Evolutionary conservation across 2,113 vertebrate species (phyloP), one percentile per base, ranked within the genome.

Genomic region (Tetrax tetrax): DNA sequence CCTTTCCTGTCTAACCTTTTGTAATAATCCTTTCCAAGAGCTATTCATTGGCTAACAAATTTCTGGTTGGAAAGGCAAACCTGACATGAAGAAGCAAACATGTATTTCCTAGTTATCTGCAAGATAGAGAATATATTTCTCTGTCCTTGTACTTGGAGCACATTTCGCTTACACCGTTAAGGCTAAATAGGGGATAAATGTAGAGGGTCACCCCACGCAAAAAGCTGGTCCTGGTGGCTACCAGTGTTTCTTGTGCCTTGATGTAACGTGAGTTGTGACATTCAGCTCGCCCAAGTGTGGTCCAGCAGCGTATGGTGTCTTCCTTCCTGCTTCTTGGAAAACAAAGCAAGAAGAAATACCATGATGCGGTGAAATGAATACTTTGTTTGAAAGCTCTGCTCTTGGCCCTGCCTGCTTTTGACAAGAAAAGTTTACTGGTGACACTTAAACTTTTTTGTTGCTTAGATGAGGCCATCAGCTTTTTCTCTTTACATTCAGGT

Each of bases 231-330:
- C 53, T 37, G 60, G 43, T 61, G 50, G 6, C 50, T 7, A 5
- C 45, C 27, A 2, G 19, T 65, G 68, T 60, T 7, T 50, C 53
- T 31, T 28, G 20, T 60, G 51, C 53, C 22, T 53, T 61, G 25
- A 6, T 74, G n/a, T 64, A 14, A 18, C 4, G 0, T 6, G 12
- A 43, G 5, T 21, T 64, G 56, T 19, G 72, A 10, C 2, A 2
- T 31, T 45, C 29, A 22, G 38, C 79, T 87, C 19, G 17, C 21
- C 31, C 33, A 29, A 12, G 68, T 1, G 0, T 17, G 54, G 18
- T 51, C 41, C 53, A 33, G 59, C 54, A 74, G 59, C 9, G 5
- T 6, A 38, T 19, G 15, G 28, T 60, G 43, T 10, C n/a, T 63
- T 64, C 37, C 25, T 35, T 86, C 60, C 20, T 78, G 23, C 61